phyloP scores from a whole-genome alignment of 2,113 vertebrate species.

The Siniperca knerii region DNA sequence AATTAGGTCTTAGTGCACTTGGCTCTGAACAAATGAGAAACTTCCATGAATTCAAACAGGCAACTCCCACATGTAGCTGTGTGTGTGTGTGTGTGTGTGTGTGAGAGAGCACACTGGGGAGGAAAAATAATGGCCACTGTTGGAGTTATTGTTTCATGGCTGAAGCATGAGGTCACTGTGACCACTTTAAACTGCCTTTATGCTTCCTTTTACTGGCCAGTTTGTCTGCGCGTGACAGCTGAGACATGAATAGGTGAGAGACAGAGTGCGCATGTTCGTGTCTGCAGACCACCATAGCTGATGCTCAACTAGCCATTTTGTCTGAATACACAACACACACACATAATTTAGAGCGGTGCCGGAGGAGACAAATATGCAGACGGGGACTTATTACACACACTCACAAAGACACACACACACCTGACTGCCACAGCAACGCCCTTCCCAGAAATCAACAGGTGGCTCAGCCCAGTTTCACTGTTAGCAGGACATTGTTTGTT shows the following conservation, averaged over 20 bases:
- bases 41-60: conserved; percentile 78
- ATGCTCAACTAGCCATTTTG: conserved; percentile 38
- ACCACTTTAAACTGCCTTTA: conserved; percentile 63
- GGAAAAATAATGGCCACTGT: conserved; percentile 5
- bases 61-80: conserved; percentile 25
- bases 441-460: conserved; percentile 58
- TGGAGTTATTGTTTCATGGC: conserved; percentile 71
- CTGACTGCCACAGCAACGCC: conserved; percentile 46
- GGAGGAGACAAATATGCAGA: conserved; percentile 55
- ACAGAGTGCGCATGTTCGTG: conserved; percentile 28
- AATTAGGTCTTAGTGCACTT: conserved; percentile 37
- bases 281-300: conserved; percentile 67
- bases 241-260: conserved; percentile 64
- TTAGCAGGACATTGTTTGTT: conserved; percentile 28
- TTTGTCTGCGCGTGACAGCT: conserved; percentile 51
- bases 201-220: conserved; percentile 63
- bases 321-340: conserved; percentile 34
- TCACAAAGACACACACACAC: conserved; percentile 36
- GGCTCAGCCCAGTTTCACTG: conserved; percentile 41
- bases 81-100: conserved; percentile 10
- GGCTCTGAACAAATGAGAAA: conserved; percentile 57
- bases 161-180: conserved; percentile 71
- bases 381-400: conserved; percentile 1
- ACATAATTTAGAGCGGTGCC: conserved; percentile 28
- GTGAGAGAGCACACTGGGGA: not conserved